Evolutionary conservation across 2,888 invertebrate species (phyloP).

Genomic region (Scotopteryx bipunctaria): DNA sequence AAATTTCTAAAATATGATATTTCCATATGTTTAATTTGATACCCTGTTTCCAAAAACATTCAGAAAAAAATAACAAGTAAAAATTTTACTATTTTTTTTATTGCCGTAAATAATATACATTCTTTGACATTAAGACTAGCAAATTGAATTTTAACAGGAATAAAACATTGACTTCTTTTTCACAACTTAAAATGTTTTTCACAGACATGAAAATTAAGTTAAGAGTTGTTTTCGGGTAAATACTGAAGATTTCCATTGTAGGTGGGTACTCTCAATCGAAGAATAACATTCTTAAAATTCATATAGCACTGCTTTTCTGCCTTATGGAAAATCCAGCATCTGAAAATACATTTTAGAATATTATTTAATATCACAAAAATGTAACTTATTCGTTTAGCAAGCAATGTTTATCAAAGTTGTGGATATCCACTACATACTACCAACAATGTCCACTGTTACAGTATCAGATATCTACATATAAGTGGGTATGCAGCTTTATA

Average conservation of each 20-base stretch:
- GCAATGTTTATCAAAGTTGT: slow-evolving; percentile 8
- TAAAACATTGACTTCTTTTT: neutral
- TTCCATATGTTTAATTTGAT: slow-evolving; percentile 3
- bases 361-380: no score
- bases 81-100: no score
- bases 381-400: no score
- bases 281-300: neutral
- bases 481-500: no score
- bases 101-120: slow-evolving; percentile 17
- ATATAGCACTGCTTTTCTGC: neutral
- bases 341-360: slow-evolving; percentile 54
- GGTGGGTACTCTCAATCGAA: slow-evolving; percentile 32
- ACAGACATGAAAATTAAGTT: neutral
- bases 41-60: no score
- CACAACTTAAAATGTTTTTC: neutral
- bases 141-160: slow-evolving; percentile 7
- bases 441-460: no score
- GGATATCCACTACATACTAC: no score
- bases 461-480: no score
- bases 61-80: no score
- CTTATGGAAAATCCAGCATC: slow-evolving; percentile 81
- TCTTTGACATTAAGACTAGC: slow-evolving; percentile 31
- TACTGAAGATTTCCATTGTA: neutral
- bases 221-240: neutral
- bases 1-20: slow-evolving; percentile 12